Evolutionary conservation across 92 coral and sea anemone genomes (phyloP), one percentile per base, ranked within the genome.

Genomic region (Epizoanthus illoricatus): DNA sequence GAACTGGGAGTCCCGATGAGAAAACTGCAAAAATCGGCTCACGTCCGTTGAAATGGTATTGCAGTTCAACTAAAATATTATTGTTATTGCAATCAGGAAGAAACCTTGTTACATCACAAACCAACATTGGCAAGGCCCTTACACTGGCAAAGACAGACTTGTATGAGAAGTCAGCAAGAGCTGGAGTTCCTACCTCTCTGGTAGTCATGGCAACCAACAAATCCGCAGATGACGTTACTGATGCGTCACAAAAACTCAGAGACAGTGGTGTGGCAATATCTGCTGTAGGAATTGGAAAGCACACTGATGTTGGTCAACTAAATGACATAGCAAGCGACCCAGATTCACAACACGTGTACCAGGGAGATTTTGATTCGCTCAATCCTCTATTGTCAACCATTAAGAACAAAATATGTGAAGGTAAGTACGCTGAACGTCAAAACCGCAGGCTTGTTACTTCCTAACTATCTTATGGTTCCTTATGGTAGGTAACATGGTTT

Each of bases 251-350:
- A 69, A 69, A 87, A 73, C 88, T 95, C 40, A 85, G 97, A 68
- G 95, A 91, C 79, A 76, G 88, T 33, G 98, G 97, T 5, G 97
- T 87, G 55, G 88, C 87, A 12, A 68, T 95, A 15, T 85, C 74
- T 8, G 81, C 85, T 47, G 79, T 95, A 28, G 98, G 97, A 7
- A 71, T 95, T 9, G 98, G 98, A 7, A 49, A 65, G 62, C 18
- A 67, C 23, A 85, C 43, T 64, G 80, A 85, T 69, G 16, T 36
- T 18, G 56, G 24, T 39, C 87, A 95, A 65, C 89, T 95, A 67
- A 76, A 73, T 40, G 89, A 87, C 17, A 93, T 95, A 74, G 98
- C 97, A 39, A 93, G 98, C 2, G 94, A 93, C 68, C 97, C 97
- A 58, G 98, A 95, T 59, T 79, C 89, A 2, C 87, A 88, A 49